Percentiles rank a stretch among this genome's conserved stretches.
Evolutionary conservation across 2,113 vertebrate species (phyloP).

Genomic region (Paramisgurnus dabryanus): DNA sequence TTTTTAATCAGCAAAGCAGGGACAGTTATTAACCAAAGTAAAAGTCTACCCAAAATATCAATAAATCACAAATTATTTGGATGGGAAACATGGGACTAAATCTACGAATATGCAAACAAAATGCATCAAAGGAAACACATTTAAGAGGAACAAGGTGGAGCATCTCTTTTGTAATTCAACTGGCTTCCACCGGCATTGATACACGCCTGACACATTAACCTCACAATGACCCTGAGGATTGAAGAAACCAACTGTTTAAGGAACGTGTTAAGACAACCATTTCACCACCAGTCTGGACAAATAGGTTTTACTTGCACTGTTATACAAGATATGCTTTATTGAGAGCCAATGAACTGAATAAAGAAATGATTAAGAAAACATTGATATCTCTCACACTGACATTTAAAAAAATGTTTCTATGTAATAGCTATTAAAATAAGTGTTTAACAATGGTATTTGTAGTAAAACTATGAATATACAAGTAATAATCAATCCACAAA

Average conservation of each 20-base stretch:
- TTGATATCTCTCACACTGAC: neutral
- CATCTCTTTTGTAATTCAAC: neutral
- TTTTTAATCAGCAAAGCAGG: too few relatives aligned
- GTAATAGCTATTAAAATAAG: too few relatives aligned
- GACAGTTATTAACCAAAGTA: too few relatives aligned
- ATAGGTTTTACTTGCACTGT: neutral
- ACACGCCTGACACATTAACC: conserved; percentile 24
- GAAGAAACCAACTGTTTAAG: conserved; percentile 1
- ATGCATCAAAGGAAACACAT: neutral
- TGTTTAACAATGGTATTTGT: too few relatives aligned
- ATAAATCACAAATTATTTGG: too few relatives aligned
- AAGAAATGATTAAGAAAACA: neutral
- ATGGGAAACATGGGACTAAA: neutral
- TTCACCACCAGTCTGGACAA: neutral
- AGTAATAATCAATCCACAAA: too few relatives aligned
- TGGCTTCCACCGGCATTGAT: neutral
- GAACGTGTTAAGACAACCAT: neutral
- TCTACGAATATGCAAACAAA: neutral
- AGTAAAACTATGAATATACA: too few relatives aligned
- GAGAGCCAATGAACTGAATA: neutral
- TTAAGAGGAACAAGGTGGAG: neutral
- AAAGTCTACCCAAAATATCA: too few relatives aligned
- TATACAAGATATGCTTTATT: neutral
- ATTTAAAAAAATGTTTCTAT: neutral
- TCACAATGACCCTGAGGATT: neutral